Evolutionary conservation across 2,888 invertebrate species (phyloP), one percentile per base, ranked within the genome.

Genomic region (Chorisops tibialis): DNA sequence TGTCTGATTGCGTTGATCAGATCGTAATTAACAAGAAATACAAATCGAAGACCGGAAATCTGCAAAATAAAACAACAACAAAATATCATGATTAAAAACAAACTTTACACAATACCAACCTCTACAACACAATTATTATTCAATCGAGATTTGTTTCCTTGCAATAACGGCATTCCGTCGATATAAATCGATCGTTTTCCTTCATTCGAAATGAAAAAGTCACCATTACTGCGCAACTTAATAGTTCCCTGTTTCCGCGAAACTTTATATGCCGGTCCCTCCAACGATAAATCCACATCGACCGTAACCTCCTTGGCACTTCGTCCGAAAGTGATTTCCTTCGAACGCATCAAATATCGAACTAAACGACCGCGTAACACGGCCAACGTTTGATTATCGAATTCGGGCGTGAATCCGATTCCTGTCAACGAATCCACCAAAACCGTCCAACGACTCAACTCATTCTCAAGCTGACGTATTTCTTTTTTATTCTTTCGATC

Each of bases 81-180:
- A 59, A 56, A 52, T 43, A 41, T 49, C n/a, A n/a, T 9, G 7
- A 30, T 4, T 9, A 21, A 48, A 52, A 59, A 63, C 50, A 37
- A 47, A n/a, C 41, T 19, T 43, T 18, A 12, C 19, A 52, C n/a
- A 30, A 11, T 14, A 62, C 72, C 69, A 77, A 91, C 91, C 85
- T 98, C 97, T 59, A 98, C 89, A 11, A 96, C 91, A 66, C 94
- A 91, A 76, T 96, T 96, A 78, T 97, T 93, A 73, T 89, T 90
- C 14, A 98, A 82, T 70, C 93, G 89, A 61, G 91, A 89, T 81
- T 94, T 95, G 77, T 89, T 91, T 48, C 94, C 95, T 54, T 87
- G 85, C 9, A 94, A 82, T 59, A 98, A 84, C 0, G 96, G 95
- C 64, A 89, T 85, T 2, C 96, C 95, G 76, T 98, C 96, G 4